A percentile compares a stretch with the other conserved stretches of the same genome.
phyloP scores from a whole-genome alignment of 2,888 invertebrate genomes.

The Cheilosia grossa region DNA sequence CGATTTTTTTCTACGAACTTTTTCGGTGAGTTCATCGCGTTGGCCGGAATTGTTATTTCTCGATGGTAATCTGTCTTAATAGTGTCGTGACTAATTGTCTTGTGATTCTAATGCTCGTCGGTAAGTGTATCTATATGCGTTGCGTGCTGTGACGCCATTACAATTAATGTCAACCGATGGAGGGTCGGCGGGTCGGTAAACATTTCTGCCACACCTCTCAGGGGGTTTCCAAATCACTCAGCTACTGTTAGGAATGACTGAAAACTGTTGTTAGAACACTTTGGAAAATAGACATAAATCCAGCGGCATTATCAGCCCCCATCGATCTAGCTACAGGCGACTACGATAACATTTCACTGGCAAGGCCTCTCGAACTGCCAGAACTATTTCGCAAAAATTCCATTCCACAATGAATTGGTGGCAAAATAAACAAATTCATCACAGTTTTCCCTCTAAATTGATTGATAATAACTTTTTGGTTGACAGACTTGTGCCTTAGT shows the following conservation, averaged over 20 bases:
- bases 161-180: too few relatives aligned
- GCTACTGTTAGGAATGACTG: too few relatives aligned
- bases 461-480: not conserved
- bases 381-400: too few relatives aligned
- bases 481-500: not conserved
- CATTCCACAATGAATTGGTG: too few relatives aligned
- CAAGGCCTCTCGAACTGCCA: not conserved
- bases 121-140: too few relatives aligned
- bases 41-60: not conserved
- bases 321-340: not conserved
- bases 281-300: not conserved
- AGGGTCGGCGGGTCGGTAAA: too few relatives aligned
- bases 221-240: too few relatives aligned
- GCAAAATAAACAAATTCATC: too few relatives aligned
- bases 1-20: not conserved
- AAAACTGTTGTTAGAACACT: too few relatives aligned
- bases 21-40: constrained; percentile 10
- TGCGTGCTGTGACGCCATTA: too few relatives aligned
- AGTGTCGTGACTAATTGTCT: constrained; percentile 46
- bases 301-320: not conserved
- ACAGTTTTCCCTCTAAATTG: too few relatives aligned
- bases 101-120: constrained; percentile 4
- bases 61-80: constrained; percentile 21
- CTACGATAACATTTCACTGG: not conserved
- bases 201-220: too few relatives aligned